These are phyloP conservation scores for Tryphoninae sp. DNA, from an alignment of 2,888 invertebrate species.

Conservation along the genomic window DNA sequence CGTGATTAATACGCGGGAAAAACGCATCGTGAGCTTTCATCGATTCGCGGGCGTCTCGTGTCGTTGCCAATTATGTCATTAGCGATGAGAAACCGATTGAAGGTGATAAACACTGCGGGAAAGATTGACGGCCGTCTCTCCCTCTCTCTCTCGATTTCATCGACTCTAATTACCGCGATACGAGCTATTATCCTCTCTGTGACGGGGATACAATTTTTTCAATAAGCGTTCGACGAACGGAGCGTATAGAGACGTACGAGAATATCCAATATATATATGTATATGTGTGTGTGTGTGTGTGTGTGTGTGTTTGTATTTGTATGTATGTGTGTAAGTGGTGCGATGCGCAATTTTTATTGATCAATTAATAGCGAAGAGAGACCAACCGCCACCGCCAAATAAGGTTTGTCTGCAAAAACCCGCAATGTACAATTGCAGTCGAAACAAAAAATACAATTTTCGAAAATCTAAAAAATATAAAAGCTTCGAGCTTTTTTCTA, in stretches of 20 bases:
- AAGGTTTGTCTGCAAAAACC: not conserved
- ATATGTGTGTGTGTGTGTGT: not conserved
- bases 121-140: conserved; percentile 38
- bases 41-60: conserved; percentile 36
- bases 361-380: conserved; percentile 39
- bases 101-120: conserved; percentile 43
- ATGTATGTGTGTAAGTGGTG: not conserved
- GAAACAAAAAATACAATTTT: conserved; percentile 5
- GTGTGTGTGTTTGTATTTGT: not conserved
- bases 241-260: not conserved
- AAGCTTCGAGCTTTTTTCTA: no score
- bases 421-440: not conserved
- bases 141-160: conserved; percentile 27
- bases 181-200: conserved; percentile 25
- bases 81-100: conserved; percentile 41
- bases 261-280: conserved; percentile 15
- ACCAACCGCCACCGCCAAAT: conserved; percentile 11
- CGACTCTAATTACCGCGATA: conserved; percentile 20
- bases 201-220: conserved; percentile 46
- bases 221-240: conserved; percentile 40
- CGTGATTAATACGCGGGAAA: conserved; percentile 16
- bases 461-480: not conserved
- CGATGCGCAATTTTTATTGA: conserved; percentile 42
- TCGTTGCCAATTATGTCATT: conserved; percentile 52
- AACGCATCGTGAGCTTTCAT: conserved; percentile 10